Conservation (phyloP, 1,140 invertebrate genomes). For the Nymphalis io region DNA sequence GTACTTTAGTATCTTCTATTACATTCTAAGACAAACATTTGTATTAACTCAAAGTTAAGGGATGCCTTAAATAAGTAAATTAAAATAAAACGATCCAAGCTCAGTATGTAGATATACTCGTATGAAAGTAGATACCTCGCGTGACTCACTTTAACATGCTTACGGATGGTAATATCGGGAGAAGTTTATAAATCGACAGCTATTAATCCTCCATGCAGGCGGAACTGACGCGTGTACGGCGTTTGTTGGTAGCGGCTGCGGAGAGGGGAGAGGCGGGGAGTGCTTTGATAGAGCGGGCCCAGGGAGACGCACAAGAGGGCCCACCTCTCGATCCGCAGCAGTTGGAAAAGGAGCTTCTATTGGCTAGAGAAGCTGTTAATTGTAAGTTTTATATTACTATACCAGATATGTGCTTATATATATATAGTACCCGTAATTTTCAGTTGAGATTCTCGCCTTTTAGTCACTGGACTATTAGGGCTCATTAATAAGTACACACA, state of each 20-base stretch:
- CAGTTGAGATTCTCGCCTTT: no score
- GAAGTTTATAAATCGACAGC: constrained; percentile 43
- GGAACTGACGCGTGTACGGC: constrained; percentile 84
- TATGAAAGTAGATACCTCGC: constrained; percentile 12
- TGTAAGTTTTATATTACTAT: constrained; percentile 57
- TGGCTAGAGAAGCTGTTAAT: constrained; percentile 78
- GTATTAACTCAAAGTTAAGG: neutral
- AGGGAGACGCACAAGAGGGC: constrained; percentile 62
- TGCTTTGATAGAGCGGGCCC: constrained; percentile 80
- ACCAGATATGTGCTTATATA: no score
- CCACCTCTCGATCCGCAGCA: constrained; percentile 61
- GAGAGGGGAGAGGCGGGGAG: constrained; percentile 82
- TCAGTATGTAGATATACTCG: neutral
- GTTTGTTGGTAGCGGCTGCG: constrained; percentile 82
- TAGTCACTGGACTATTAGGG: no score
- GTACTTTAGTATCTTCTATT: neutral
- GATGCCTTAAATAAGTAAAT: neutral
- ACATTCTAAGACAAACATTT: neutral
- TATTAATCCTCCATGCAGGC: constrained; percentile 61
- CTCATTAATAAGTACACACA: no score
- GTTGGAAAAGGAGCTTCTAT: constrained; percentile 73
- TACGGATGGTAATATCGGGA: constrained; percentile 28
- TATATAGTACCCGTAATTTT: no score
- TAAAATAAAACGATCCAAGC: neutral
- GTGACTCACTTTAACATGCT: constrained; percentile 36